phyloP scores from a whole-genome alignment of 2,888 invertebrate genomes.

The Heliconius ethilla region DNA sequence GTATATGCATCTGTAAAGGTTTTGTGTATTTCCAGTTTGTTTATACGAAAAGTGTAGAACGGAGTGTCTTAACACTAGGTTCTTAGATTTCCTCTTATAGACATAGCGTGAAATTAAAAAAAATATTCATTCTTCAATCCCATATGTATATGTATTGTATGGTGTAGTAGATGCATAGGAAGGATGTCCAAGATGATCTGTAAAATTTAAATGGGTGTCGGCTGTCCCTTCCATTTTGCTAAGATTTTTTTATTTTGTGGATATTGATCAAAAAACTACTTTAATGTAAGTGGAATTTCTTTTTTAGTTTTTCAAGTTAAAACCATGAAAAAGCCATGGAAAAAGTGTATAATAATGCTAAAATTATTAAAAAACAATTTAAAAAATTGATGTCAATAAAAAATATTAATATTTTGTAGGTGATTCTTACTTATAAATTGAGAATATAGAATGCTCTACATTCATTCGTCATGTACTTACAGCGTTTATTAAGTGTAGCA shows the following conservation, averaged over 20 bases:
- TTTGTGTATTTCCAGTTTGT: not conserved
- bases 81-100: not conserved
- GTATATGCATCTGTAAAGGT: not conserved
- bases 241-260: too few relatives aligned
- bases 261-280: too few relatives aligned
- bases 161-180: too few relatives aligned
- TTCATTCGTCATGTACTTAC: not conserved
- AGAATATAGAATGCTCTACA: not conserved
- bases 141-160: too few relatives aligned
- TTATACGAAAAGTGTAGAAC: not conserved
- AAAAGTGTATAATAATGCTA: not conserved
- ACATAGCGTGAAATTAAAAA: not conserved
- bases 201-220: too few relatives aligned
- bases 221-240: too few relatives aligned
- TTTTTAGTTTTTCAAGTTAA: too few relatives aligned
- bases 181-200: too few relatives aligned
- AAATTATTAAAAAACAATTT: not conserved
- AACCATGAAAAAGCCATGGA: not conserved
- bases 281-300: too few relatives aligned
- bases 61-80: not conserved
- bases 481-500: not conserved
- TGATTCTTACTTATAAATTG: not conserved
- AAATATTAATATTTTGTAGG: not conserved
- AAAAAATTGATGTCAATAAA: too few relatives aligned
- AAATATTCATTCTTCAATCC: not conserved